A percentile compares a stretch with the other conserved stretches of the same genome.
These are phyloP conservation scores for Oenanthe oenanthe DNA, from an alignment of 2,113 vertebrate species.

Conservation along the genomic window DNA sequence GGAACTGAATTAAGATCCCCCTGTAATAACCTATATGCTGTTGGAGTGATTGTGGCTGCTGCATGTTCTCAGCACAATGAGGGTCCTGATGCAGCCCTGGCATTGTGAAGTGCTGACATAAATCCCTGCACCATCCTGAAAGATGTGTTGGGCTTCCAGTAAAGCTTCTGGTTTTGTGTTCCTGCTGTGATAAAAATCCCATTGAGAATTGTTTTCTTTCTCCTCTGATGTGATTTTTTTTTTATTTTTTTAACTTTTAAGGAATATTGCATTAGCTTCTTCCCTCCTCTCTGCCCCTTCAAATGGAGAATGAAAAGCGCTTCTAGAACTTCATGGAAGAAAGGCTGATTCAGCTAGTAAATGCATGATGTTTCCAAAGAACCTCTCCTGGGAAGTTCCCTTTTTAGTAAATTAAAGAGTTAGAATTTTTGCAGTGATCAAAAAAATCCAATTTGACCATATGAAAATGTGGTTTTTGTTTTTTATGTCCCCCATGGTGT, in stretches of 20 bases:
- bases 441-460: neutral
- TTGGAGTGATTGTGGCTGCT: neutral
- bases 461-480: neutral
- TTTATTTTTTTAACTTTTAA: neutral
- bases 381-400: neutral
- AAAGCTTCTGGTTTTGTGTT: neutral
- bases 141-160: neutral
- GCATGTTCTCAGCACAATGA: fast-evolving
- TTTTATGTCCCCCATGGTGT: fast-evolving
- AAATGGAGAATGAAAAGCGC: neutral
- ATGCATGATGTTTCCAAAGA: neutral
- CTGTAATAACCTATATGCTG: neutral
- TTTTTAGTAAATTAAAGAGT: neutral
- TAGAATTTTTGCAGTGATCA: neutral
- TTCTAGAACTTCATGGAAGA: neutral
- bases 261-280: neutral
- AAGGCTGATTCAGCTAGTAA: neutral
- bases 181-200: neutral
- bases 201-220: neutral
- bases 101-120: fast-evolving
- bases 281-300: neutral
- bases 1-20: neutral
- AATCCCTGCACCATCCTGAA: neutral
- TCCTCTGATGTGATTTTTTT: neutral
- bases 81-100: neutral